Conservation (phyloP, 2,797 vertebrate species). For the Lemur catta region DNA sequence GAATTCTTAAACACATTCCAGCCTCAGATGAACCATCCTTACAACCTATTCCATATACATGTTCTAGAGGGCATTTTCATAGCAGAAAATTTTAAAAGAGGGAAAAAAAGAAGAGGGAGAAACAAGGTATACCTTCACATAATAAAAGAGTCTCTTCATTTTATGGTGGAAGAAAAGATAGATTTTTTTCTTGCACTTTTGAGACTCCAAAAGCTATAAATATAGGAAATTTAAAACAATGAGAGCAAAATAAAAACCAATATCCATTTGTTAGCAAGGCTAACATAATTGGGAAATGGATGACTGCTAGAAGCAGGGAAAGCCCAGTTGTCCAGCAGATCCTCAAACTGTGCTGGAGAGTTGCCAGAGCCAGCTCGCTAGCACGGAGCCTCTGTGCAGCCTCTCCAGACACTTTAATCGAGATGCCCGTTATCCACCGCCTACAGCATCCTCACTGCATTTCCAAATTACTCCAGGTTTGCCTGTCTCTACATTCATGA, state of each 20-base stretch:
- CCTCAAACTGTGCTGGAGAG: not conserved
- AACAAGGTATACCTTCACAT: slow-evolving; percentile 44
- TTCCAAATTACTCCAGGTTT: not conserved
- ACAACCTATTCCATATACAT: slow-evolving; percentile 48
- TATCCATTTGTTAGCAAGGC: not conserved
- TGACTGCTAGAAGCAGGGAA: not conserved
- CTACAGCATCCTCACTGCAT: not conserved
- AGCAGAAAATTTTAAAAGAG: slow-evolving; percentile 53
- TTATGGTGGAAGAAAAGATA: slow-evolving; percentile 18
- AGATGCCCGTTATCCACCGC: not conserved
- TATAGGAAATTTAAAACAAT: slow-evolving; percentile 24
- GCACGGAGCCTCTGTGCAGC: not conserved
- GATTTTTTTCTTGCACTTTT: slow-evolving; percentile 48
- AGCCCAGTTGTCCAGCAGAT: not conserved
- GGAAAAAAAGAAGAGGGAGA: not conserved
- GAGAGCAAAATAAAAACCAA: not conserved
- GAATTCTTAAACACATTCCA: slow-evolving; percentile 57
- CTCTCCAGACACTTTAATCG: not conserved
- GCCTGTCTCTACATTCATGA: not conserved
- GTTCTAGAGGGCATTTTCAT: slow-evolving; percentile 62
- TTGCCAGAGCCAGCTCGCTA: not conserved
- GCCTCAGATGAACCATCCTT: slow-evolving; percentile 65
- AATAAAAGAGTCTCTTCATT: slow-evolving; percentile 60
- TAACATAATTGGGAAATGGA: not conserved
- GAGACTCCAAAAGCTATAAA: slow-evolving; percentile 47